Conservation (phyloP, 2,888 invertebrate species). For the Gymnosoma rotundatum region DNA sequence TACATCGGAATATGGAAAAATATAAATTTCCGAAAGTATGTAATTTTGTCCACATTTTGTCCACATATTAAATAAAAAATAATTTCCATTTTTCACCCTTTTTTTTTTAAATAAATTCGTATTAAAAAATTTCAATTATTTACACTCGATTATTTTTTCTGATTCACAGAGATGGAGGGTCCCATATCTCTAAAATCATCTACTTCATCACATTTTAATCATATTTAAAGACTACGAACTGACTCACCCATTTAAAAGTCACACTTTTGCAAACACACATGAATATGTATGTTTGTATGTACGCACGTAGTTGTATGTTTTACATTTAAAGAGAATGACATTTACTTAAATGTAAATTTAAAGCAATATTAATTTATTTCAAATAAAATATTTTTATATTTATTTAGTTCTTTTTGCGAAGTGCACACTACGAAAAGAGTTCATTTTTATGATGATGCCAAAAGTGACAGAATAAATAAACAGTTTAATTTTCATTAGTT, state of each 20-base stretch:
- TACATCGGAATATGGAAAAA: too few species aligned
- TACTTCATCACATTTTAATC: conserved; percentile 7
- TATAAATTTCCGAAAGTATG: too few species aligned
- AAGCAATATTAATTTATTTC: conserved; percentile 59
- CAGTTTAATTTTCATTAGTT: conserved; percentile 66
- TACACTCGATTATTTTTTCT: background rate
- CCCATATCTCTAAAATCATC: background rate
- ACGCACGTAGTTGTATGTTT: background rate
- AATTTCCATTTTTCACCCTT: too few species aligned
- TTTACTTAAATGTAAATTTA: conserved; percentile 64
- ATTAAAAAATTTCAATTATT: background rate
- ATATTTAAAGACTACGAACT: background rate
- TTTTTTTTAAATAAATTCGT: too few species aligned
- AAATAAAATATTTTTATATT: conserved; percentile 48
- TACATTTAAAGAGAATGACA: conserved; percentile 59
- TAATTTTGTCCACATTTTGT: too few species aligned
- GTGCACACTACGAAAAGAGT: conserved; percentile 21
- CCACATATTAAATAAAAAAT: too few species aligned
- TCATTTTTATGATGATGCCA: conserved; percentile 64
- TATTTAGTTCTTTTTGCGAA: background rate
- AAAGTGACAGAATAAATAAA: conserved; percentile 67
- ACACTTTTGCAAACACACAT: background rate
- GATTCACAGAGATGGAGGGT: background rate
- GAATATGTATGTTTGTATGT: background rate
- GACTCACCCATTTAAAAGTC: conserved; percentile 24